phyloP scores from a whole-genome alignment of 2,888 invertebrate species.

The Sialis lutaria region DNA sequence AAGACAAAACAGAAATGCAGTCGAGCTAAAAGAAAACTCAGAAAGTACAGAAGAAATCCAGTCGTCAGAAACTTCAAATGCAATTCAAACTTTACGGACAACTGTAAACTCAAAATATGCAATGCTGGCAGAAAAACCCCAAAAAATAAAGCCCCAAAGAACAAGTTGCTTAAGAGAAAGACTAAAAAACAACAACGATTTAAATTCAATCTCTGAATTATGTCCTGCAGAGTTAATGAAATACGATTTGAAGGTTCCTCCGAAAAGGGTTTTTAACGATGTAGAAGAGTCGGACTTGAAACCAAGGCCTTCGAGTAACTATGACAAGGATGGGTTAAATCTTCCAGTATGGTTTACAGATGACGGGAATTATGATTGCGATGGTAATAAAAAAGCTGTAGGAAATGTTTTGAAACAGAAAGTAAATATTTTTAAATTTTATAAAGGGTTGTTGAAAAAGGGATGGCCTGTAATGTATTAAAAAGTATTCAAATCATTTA shows the following conservation, averaged over 20 bases:
- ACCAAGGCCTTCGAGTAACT: background rate
- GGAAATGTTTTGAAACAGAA: background rate
- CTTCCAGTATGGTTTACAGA: conserved; percentile 1
- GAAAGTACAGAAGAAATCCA: too few species aligned
- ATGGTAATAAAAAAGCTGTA: background rate
- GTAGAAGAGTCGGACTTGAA: background rate
- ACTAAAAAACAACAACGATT: too few species aligned
- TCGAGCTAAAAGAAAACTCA: too few species aligned
- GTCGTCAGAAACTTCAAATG: too few species aligned
- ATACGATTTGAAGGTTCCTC: conserved; percentile 1
- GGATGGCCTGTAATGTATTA: background rate
- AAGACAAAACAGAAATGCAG: too few species aligned
- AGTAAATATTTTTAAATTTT: conserved; percentile 1
- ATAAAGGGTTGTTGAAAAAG: background rate
- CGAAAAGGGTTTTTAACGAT: conserved; percentile 1
- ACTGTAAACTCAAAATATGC: too few species aligned
- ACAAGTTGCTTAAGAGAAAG: too few species aligned
- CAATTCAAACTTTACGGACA: too few species aligned
- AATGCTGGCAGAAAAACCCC: too few species aligned
- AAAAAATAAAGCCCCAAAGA: too few species aligned
- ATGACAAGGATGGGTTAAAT: background rate
- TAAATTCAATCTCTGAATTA: too few species aligned
- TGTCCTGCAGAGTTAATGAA: background rate
- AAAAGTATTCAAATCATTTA: too few species aligned
- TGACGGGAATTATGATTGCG: background rate